Evolutionary conservation across 1,140 invertebrate genomes (phyloP), one percentile per base, ranked within the genome.

Genomic region (Chionoecetes opilio): DNA sequence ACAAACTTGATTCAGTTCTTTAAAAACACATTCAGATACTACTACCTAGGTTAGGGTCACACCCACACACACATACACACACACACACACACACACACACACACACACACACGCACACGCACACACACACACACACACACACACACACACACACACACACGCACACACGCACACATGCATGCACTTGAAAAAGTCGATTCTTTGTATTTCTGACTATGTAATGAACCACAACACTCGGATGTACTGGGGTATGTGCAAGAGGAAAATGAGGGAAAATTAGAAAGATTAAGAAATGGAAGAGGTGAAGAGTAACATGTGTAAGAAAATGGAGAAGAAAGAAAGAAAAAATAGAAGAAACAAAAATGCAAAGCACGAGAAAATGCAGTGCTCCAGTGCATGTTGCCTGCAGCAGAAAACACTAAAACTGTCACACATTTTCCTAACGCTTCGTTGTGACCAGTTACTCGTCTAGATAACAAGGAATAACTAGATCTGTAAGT

Each of bases 91-190:
- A 46, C 31, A 90, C n/a, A 90, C 82, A 85, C 82, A 85, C 82
- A 85, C 82, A 85, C 82, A 85, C 82, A 89, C 87, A 89, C 87
- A 89, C 87, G 37, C 87, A 89, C 87, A 89, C 87, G 37, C 87
- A 89, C 87, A 89, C 87, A 89, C 87, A 89, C 87, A 89, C 37
- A 89, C 37, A 89, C 37, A 89, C 37, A 89, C 37, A 89, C 37
- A 89, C 37, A 89, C 37, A 89, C 37, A 89, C 37, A 89, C 37
- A 89, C 37, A 89, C 37, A 89, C 37, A 89, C 37, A 89, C 37
- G 37, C 46, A 53, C 46, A n/a, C n/a, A 53, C 46, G 21, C 46
- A 53, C 46, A 53, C 46, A 53, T 17, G 21, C 46, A 53, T 17
- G 21, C 46, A 53, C 46, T 17, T 53, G 21, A 53, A 53, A 53